Conservation (phyloP, 2,888 invertebrate genomes). For the Syrphus vitripennis region DNA sequence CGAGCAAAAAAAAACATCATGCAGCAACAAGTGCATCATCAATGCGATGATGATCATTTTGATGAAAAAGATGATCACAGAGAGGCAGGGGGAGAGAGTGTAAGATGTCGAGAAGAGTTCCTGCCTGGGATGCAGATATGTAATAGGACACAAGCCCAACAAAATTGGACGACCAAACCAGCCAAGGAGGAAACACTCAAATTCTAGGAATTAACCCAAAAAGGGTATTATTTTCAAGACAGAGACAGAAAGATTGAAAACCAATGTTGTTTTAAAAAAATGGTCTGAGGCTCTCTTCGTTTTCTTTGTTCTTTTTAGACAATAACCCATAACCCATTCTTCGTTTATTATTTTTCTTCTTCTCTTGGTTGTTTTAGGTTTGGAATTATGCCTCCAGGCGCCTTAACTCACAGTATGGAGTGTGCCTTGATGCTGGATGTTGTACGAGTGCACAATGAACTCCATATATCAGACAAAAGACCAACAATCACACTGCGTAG, state of each 20-base stretch:
- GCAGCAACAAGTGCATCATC: conserved; percentile 67
- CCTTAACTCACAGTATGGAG: conserved; percentile 47
- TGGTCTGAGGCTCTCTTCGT: conserved; percentile 22
- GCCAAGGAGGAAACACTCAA: conserved; percentile 28
- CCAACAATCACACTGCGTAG: conserved; percentile 39
- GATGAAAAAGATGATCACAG: conserved; percentile 1
- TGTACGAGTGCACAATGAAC: conserved; percentile 38
- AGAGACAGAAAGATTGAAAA: conserved; percentile 21
- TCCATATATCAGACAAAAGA: conserved; percentile 42
- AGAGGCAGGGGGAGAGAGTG: neutral
- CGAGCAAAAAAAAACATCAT: conserved; percentile 60
- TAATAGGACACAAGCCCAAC: conserved; percentile 5
- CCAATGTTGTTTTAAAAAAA: conserved; percentile 51
- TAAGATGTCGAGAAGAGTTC: neutral
- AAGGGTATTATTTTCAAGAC: conserved; percentile 56
- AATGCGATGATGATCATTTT: conserved; percentile 41
- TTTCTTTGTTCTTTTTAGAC: conserved; percentile 40
- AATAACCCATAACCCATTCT: conserved; percentile 63
- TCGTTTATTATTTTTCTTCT: neutral
- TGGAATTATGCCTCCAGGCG: conserved; percentile 32
- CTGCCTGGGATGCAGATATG: conserved; percentile 12
- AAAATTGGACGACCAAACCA: conserved; percentile 11
- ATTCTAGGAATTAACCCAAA: conserved; percentile 65
- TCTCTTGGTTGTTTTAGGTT: neutral
- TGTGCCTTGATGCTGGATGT: conserved; percentile 33